Percentiles rank a stretch among this genome's conserved stretches.
These are phyloP conservation scores for Betta splendens DNA, from an alignment of 2,797 vertebrate species.

Conservation along the genomic window DNA sequence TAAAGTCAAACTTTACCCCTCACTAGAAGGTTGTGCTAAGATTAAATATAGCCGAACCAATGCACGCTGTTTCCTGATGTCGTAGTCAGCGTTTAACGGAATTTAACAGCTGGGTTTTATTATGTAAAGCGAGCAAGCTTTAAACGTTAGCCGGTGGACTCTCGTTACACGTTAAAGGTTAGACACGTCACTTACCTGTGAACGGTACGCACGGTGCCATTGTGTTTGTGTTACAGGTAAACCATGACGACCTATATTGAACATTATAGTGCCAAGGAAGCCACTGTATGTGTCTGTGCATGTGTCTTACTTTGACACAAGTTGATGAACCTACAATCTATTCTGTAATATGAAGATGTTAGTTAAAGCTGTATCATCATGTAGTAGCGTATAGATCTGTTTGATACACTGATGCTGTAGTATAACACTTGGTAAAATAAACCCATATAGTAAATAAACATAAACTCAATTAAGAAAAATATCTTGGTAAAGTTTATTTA, in stretches of 20 bases:
- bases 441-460: too few relatives aligned
- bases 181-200: not conserved
- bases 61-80: not conserved
- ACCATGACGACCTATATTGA: not conserved
- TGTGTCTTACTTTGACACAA: not conserved
- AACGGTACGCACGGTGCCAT: not conserved
- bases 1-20: not conserved
- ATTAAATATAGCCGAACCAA: conserved; percentile 1
- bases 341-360: not conserved
- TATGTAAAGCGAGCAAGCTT: not conserved
- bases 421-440: too few relatives aligned
- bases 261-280: too few relatives aligned
- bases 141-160: not conserved
- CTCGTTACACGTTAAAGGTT: not conserved
- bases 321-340: not conserved
- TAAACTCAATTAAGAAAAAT: not conserved
- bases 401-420: too few relatives aligned
- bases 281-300: too few relatives aligned
- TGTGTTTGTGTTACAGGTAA: not conserved
- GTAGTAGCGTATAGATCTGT: too few relatives aligned
- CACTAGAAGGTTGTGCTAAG: fast-evolving
- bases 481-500: not conserved
- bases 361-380: too few relatives aligned
- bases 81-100: not conserved
- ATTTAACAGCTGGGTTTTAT: not conserved